phyloP scores from a whole-genome alignment of 2,113 vertebrate genomes.

The Proterorhinus semilunaris region DNA sequence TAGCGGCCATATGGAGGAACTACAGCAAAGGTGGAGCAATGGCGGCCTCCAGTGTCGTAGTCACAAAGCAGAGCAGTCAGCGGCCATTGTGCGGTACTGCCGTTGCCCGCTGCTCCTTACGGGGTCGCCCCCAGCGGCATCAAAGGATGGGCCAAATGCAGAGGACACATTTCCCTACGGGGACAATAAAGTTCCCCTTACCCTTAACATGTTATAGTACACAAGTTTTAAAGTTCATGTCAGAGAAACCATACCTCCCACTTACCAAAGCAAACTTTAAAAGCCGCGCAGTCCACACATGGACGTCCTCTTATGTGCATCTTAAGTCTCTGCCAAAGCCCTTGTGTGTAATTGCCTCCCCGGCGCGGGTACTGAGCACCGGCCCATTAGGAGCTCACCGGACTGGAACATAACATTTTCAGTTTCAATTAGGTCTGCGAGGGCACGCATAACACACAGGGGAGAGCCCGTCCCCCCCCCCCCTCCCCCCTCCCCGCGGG shows the following conservation, averaged over 20 bases:
- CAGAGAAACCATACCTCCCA: neutral
- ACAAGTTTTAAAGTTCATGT: too few relatives aligned
- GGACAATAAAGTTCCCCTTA: too few relatives aligned
- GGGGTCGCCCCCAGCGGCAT: too few relatives aligned
- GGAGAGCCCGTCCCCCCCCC: conserved; percentile 49
- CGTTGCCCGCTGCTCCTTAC: too few relatives aligned
- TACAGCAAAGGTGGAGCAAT: too few relatives aligned
- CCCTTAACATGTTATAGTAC: too few relatives aligned
- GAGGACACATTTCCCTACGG: too few relatives aligned
- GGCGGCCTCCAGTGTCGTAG: too few relatives aligned
- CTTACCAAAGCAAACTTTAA: neutral
- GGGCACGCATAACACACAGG: conserved; percentile 73
- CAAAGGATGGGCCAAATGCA: too few relatives aligned
- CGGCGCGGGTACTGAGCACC: conserved; percentile 62
- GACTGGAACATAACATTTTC: conserved; percentile 82
- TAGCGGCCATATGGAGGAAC: too few relatives aligned
- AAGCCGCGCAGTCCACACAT: conserved; percentile 5
- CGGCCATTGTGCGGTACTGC: too few relatives aligned
- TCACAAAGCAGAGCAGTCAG: too few relatives aligned
- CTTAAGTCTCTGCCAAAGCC: conserved; percentile 42
- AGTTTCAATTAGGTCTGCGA: conserved; percentile 80
- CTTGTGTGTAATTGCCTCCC: conserved; percentile 67
- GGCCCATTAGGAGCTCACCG: conserved; percentile 70
- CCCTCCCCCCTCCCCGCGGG: conserved; percentile 36
- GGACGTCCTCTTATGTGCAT: conserved; percentile 23